phyloP scores from a whole-genome alignment of 92 coral and sea anemone species.

The Palythoa caribaeorum region DNA sequence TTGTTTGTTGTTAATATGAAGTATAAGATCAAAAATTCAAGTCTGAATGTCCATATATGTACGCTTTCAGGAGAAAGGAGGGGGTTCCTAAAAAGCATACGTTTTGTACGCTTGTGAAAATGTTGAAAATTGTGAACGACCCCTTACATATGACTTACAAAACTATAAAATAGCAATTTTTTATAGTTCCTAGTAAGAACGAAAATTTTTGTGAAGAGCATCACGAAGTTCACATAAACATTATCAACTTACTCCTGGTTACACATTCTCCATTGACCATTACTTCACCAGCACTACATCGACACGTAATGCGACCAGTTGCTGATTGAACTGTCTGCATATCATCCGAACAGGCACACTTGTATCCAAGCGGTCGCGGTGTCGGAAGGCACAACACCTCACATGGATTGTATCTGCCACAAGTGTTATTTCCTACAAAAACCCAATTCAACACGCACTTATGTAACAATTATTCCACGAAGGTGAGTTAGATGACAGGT shows the following conservation, averaged over 20 bases:
- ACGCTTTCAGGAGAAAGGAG: too few relatives aligned
- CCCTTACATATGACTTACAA: too few relatives aligned
- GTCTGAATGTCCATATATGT: too few relatives aligned
- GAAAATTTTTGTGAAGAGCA: background rate
- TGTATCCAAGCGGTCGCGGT: conserved; percentile 54
- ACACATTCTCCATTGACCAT: conserved; percentile 82
- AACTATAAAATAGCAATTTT: too few relatives aligned
- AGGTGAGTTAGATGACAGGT: too few relatives aligned
- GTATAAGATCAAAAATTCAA: too few relatives aligned
- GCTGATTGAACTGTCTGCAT: conserved; percentile 67
- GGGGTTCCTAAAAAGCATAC: too few relatives aligned
- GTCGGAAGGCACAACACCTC: conserved; percentile 81
- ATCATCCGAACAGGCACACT: conserved; percentile 93
- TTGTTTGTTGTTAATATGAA: too few relatives aligned
- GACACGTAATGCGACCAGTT: conserved; percentile 72
- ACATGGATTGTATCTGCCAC: conserved; percentile 67
- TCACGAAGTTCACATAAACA: background rate
- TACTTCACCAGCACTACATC: conserved; percentile 71
- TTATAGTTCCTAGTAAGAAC: background rate
- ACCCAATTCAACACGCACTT: background rate
- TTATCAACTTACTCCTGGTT: conserved; percentile 75
- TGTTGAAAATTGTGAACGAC: too few relatives aligned
- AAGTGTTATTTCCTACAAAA: conserved; percentile 71
- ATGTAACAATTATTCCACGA: too few relatives aligned
- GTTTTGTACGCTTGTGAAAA: too few relatives aligned